Evolutionary conservation across 2,888 invertebrate genomes (phyloP), one percentile per base, ranked within the genome.

Genomic region (Apoderus coryli): DNA sequence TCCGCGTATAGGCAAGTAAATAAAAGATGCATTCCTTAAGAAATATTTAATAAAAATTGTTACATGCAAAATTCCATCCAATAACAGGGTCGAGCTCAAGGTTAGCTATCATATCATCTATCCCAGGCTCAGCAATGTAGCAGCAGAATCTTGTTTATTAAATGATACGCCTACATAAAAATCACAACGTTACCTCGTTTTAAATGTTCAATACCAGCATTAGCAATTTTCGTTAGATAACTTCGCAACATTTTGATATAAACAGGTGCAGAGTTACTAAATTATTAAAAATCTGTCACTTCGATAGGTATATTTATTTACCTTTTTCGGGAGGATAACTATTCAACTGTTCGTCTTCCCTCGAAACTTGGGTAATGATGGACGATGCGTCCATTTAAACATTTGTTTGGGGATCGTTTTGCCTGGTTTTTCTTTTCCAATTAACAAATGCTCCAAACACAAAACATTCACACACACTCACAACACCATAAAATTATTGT

Each of bases 341-440:
- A 71, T 81, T 85, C 67, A 85, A 73, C 71, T 82, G 81, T 67
- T 89, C 89, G 76, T 89, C 89, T 77, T 90, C 89, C 72, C 88
- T 80, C 71, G 84, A 84, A 75, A 89, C 90, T 77, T 89, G 88
- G 68, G 89, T 88, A 68, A 90, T 90, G 73, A 90, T 89, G 81
- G 89, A 90, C 82, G 89, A 82, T 77, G 85, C 86, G 86, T 90
- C 90, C 90, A 88, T 88, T 77, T 69, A 70, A 69, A 72, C 74
- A 74, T 74, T 71, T 67, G 68, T 59, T 64, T 51, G 36, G 33
- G 35, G 35, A 35, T 39, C 35, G 34, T 22, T 34, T 26, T n/a
- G 19, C 19, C 19, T n/a, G 7, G 7, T n/a, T 19, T 6, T 19
- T 19, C 19, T 7, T n/a, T 6, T 19, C 19, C 19, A n/a, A 19